Evolutionary conservation across 2,888 invertebrate species (phyloP), one percentile per base, ranked within the genome.

Genomic region (Phymatocera aterrima): DNA sequence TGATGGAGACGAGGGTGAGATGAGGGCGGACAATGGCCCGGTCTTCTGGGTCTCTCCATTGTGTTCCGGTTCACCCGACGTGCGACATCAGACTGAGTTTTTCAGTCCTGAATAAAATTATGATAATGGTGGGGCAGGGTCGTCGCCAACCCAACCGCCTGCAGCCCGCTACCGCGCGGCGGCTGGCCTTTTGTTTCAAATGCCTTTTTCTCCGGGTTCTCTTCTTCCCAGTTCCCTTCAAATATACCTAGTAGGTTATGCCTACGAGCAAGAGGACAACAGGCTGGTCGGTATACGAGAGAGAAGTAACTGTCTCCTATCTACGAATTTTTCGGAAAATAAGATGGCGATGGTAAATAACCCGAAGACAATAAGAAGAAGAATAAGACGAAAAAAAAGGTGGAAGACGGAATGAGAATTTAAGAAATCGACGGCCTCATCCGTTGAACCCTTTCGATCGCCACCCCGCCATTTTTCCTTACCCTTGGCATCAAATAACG

Each of bases 71-170:
- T 64, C 77, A 77, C 51, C 74, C 64, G 60, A 15, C 57, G 79
- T 70, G 78, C 70, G 79, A 74, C 78, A 87, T 84, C 84, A 85
- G 85, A 85, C 86, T 88, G 88, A 88, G n/a, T 88, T 88, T 87
- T 88, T 87, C 85, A 82, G 82, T 85, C 84, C 85, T 88, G 88
- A 88, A 88, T 88, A 87, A 88, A 88, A 88, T 88, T 88, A 88
- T 87, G 87, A 88, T 88, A 88, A 88, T 84, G 83, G 84, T 81
- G 72, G 54, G 57, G 10, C 5, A 1, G 57, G 2, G 15, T 18
- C n/a, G n/a, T n/a, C n/a, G 21, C 57, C 34, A 37, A 10, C 18
- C 54, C 51, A 24, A 77, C 80, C 80, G 65, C 75, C 78, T 80
- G 79, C 81, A 81, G 80, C 80, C 79, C 80, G 80, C n/a, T 83